Evolutionary conservation across 1,140 invertebrate genomes (phyloP).

Genomic region (Drosophila nasuta): DNA sequence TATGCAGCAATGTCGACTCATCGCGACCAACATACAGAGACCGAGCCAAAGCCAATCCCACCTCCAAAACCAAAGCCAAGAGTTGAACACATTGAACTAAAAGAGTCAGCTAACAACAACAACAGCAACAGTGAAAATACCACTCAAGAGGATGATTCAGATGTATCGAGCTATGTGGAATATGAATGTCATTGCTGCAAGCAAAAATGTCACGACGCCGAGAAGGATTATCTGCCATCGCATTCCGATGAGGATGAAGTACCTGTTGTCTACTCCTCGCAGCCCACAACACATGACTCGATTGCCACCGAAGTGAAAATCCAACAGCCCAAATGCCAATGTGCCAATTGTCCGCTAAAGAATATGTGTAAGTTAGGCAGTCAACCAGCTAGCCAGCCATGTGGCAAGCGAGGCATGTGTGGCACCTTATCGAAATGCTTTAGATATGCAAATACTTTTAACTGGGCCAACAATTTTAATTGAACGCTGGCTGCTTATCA

Average conservation of each 20-base stretch:
- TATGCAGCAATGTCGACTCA: constrained; percentile 4
- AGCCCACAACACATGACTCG: constrained; percentile 32
- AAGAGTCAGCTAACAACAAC: background rate
- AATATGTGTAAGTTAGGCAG: constrained; percentile 72
- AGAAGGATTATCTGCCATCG: constrained; percentile 48
- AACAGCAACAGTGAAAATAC: background rate
- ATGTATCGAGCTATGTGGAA: constrained; percentile 25
- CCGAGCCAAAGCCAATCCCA: too few species aligned
- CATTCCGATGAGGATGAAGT: constrained; percentile 39
- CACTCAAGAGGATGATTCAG: constrained; percentile 8
- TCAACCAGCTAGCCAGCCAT: background rate
- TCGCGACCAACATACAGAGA: too few species aligned
- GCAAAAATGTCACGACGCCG: constrained; percentile 30
- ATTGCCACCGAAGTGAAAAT: constrained; percentile 54
- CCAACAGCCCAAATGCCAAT: constrained; percentile 59
- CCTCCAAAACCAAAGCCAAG: background rate
- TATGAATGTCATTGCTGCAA: constrained; percentile 61
- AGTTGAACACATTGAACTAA: background rate
- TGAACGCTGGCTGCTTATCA: background rate
- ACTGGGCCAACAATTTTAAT: constrained; percentile 18
- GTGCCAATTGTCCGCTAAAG: constrained; percentile 76
- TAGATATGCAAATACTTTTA: constrained; percentile 68
- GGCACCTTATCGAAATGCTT: constrained; percentile 68
- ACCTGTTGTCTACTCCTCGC: constrained; percentile 32
- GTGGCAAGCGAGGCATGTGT: background rate